A percentile compares a stretch with the other conserved stretches of the same genome.
Conservation (phyloP, 1,140 invertebrate species). For the Zaprionus gabonicus region DNA sequence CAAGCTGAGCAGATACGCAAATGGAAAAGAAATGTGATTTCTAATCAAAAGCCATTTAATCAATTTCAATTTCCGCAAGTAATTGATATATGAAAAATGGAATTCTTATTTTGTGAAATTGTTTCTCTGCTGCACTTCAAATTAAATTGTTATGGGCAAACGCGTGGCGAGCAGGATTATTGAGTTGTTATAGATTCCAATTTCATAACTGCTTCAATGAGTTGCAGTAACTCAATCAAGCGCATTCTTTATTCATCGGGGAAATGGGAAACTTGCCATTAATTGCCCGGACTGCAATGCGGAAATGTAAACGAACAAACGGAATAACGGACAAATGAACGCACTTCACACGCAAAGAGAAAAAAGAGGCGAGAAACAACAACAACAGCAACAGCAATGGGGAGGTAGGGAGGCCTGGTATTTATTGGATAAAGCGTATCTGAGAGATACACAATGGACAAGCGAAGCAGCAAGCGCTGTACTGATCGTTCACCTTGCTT, state of each 20-base stretch:
- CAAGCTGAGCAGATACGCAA: not conserved
- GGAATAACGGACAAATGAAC: constrained; percentile 60
- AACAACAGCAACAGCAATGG: constrained; percentile 6
- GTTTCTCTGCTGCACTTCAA: constrained; percentile 2
- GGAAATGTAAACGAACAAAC: constrained; percentile 71
- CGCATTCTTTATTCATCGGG: constrained; percentile 30
- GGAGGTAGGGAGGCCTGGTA: constrained; percentile 7
- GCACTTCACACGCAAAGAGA: constrained; percentile 72
- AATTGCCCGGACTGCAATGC: constrained; percentile 53
- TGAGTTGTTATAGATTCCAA: constrained; percentile 36
- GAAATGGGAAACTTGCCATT: constrained; percentile 23
- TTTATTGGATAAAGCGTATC: constrained; percentile 39
- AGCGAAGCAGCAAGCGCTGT: not conserved
- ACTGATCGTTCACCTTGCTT: constrained; percentile 20
- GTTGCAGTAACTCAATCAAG: constrained; percentile 31
- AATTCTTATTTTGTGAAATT: not conserved
- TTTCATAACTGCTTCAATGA: constrained; percentile 34
- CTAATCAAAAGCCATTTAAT: not conserved
- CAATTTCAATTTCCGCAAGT: not conserved
- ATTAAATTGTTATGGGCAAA: constrained; percentile 13
- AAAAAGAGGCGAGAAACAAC: constrained; percentile 15
- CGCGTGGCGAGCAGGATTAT: constrained; percentile 20
- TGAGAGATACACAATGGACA: constrained; percentile 32
- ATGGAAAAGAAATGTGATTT: not conserved
- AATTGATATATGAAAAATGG: not conserved